phyloP scores from a whole-genome alignment of 2,797 vertebrate species.

The Lagocephalus sceleratus region DNA sequence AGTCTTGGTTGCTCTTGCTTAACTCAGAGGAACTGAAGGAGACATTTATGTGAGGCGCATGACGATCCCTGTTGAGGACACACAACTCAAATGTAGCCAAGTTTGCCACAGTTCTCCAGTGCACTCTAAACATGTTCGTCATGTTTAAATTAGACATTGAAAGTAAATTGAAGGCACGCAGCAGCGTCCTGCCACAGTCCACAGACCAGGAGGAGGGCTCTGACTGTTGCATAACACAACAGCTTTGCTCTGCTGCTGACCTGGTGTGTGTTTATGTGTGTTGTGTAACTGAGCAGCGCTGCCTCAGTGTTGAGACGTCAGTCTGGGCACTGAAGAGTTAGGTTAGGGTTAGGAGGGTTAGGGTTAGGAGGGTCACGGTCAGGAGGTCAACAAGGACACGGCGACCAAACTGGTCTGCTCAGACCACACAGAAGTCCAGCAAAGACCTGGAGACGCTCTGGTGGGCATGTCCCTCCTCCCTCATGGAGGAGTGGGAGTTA shows the following conservation, averaged over 20 bases:
- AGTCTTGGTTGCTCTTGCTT: slow-evolving; percentile 40
- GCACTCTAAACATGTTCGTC: slow-evolving; percentile 4
- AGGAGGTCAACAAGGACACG: slow-evolving; percentile 47
- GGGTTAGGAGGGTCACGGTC: too few relatives aligned
- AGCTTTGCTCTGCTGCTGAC: slow-evolving; percentile 41
- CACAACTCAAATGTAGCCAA: slow-evolving; percentile 12
- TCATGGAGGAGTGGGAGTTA: too few relatives aligned
- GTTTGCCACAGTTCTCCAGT: slow-evolving; percentile 2
- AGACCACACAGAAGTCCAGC: too few relatives aligned
- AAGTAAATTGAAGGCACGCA: neutral
- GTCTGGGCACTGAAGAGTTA: slow-evolving; percentile 8
- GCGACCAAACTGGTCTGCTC: slow-evolving; percentile 51
- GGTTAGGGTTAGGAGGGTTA: too few relatives aligned
- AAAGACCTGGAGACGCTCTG: too few relatives aligned
- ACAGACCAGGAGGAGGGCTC: slow-evolving; percentile 11
- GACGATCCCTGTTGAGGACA: slow-evolving; percentile 10
- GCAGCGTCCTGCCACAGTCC: neutral
- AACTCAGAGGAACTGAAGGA: slow-evolving; percentile 52
- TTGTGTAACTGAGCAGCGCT: slow-evolving; percentile 14
- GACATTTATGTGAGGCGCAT: slow-evolving; percentile 36
- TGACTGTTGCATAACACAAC: slow-evolving; percentile 50
- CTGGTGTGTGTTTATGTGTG: slow-evolving; percentile 9
- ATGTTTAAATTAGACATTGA: too few relatives aligned
- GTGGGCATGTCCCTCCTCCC: too few relatives aligned
- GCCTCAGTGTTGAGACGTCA: slow-evolving; percentile 30